Base-by-base conservation (phyloP, 2,888 invertebrate genomes). In the Noctua janthina region DNA sequence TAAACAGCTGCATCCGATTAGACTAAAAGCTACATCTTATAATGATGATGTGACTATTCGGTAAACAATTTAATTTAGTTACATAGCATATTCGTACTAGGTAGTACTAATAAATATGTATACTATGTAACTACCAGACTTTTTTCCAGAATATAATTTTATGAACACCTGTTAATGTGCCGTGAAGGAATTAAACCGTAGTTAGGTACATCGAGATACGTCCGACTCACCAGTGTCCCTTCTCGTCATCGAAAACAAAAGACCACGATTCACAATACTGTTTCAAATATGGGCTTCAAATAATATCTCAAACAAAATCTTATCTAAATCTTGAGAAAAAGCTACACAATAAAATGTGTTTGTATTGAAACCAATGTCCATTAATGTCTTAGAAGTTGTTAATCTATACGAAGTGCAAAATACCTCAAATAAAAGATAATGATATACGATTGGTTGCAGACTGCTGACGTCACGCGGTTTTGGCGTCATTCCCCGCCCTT, bases 351-450 rank as follows among this genome's bases (percentile, higher is more conserved):
- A 23, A 39, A 66, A 39, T 43, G 11, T 3, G 81, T 49, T 71
- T 2, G 11, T 20, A 35, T n/a, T n/a, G 17, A 80, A 54, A 54
- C 35, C 43, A n/a, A 43, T 29, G 51, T 49, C 13, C 2, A 68
- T 43, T 11, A 39, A 59, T 29, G 11, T 56, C 56, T 39, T 1
- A 39, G 2, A 59, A 68, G 17, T 43, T 20, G 7, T 68, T 56
- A 46, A 49, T n/a, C 6, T 15, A n/a, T 35, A n/a, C 35, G 15
- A 35, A 15, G 35, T 72, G 20, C 46, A 64, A 72, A 64, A 72
- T 64, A 81, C 35, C 35, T 64, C 81, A 64, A 70, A 70, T 43
- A 69, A 2, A 23, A 29, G n/a, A 62, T 17, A 20, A 35, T 23
- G 15, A 29, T 29, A 75, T 4, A 29, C 46, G 23, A 46, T 56